Percentiles rank a stretch among this genome's conserved stretches.
Evolutionary conservation across 37 sponge, comb jelly and placozoan genomes (phyloP).

Genomic region (Chondrilla cf. caribensis): DNA sequence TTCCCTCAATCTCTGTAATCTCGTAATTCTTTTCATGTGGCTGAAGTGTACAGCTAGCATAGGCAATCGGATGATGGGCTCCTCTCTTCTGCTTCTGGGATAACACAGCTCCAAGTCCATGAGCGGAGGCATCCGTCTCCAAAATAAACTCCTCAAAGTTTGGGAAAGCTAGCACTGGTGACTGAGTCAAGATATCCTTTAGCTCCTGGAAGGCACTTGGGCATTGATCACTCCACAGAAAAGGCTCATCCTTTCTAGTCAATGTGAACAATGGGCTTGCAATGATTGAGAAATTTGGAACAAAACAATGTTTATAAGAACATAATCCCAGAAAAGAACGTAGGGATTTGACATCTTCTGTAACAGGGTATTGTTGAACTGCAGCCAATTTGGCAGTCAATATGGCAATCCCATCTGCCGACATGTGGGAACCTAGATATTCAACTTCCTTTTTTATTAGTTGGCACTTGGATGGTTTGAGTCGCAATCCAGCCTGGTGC

Average conservation of each 20-base stretch:
- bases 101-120: not conserved
- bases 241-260: not conserved
- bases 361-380: slow-evolving; percentile 24
- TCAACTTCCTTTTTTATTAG: not conserved
- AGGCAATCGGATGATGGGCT: no score
- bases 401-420: slow-evolving; percentile 16
- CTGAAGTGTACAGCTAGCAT: not conserved
- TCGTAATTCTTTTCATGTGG: not conserved
- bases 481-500: not conserved
- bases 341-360: not conserved
- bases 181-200: not conserved
- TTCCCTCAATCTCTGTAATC: not conserved
- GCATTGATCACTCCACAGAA: not conserved
- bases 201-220: not conserved
- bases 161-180: slow-evolving; percentile 13
- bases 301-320: slow-evolving; percentile 2
- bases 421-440: not conserved
- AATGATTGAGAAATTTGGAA: slow-evolving; percentile 20
- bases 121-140: slow-evolving; percentile 10
- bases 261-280: not conserved
- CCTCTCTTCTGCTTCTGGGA: not conserved
- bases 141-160: not conserved
- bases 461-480: slow-evolving; percentile 30
- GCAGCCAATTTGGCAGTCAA: not conserved
- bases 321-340: slow-evolving; percentile 28